phyloP scores from a whole-genome alignment of 2,113 vertebrate species.

The Oostethus manadensis region DNA sequence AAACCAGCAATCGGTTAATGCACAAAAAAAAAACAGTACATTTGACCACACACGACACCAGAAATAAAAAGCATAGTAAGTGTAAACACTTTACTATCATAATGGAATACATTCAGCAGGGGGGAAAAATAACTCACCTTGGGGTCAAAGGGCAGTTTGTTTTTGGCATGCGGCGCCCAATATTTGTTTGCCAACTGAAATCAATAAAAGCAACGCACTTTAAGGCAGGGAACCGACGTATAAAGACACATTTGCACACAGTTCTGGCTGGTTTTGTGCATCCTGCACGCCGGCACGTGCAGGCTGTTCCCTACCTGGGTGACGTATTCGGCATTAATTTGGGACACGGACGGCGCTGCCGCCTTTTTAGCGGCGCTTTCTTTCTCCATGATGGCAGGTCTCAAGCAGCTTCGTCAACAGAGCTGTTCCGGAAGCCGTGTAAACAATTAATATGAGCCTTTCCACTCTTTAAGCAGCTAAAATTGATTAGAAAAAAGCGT shows the following conservation, averaged over 20 bases:
- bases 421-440: too few species aligned
- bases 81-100: too few species aligned
- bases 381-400: constrained; percentile 64
- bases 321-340: constrained; percentile 96
- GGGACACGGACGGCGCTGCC: constrained; percentile 91
- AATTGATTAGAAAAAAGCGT: too few species aligned
- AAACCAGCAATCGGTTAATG: too few species aligned
- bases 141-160: constrained; percentile 87
- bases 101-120: too few species aligned
- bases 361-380: constrained; percentile 81
- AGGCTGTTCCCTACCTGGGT: constrained; percentile 79
- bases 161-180: constrained; percentile 93
- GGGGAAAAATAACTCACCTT: constrained; percentile 83
- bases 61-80: too few species aligned
- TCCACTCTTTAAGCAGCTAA: too few species aligned
- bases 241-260: not conserved
- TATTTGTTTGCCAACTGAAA: constrained; percentile 91
- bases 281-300: too few species aligned
- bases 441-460: not conserved
- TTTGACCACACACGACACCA: too few species aligned
- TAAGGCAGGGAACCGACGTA: not conserved
- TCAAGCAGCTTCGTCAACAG: constrained; percentile 5
- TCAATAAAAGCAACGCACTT: constrained; percentile 5
- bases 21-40: too few species aligned
- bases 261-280: too few species aligned